A percentile compares a stretch with the other conserved stretches of the same genome.
These are phyloP conservation scores for Tretioscincus oriximinensis DNA, from an alignment of 2,113 vertebrate genomes.

Conservation along the genomic window DNA sequence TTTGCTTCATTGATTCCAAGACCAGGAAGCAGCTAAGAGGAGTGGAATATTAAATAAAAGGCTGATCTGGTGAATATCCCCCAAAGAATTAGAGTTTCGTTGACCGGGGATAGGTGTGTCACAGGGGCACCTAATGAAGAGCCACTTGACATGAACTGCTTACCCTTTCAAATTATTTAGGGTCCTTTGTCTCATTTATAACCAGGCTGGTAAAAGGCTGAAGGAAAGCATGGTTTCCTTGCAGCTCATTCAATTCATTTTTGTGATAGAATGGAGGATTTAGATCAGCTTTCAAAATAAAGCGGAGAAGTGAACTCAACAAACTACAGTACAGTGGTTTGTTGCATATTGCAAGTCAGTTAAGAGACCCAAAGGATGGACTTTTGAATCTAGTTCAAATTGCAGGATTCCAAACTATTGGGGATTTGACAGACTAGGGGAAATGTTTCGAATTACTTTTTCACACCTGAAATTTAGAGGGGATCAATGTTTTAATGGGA, in stretches of 20 bases:
- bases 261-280: too few relatives aligned
- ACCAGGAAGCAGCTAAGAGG: not conserved
- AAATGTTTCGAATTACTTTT: too few relatives aligned
- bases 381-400: too few relatives aligned
- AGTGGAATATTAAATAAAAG: not conserved
- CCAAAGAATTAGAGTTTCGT: not conserved
- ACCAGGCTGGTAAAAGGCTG: not conserved
- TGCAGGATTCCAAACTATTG: too few relatives aligned
- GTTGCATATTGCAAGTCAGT: not conserved
- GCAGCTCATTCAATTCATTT: too few relatives aligned
- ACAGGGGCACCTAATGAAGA: not conserved
- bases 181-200: not conserved
- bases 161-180: not conserved
- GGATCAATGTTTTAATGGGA: too few relatives aligned
- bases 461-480: too few relatives aligned
- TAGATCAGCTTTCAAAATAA: not conserved
- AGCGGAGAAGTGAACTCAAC: too few relatives aligned
- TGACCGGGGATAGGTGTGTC: not conserved
- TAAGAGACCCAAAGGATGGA: not conserved
- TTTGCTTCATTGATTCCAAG: not conserved
- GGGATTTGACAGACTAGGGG: too few relatives aligned
- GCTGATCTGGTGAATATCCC: not conserved
- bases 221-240: not conserved
- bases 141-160: not conserved
- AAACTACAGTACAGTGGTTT: not conserved